A percentile compares a stretch with the other conserved stretches of the same genome.
phyloP scores from a whole-genome alignment of 2,113 vertebrate genomes.

The Cephalopholis sonnerati region DNA sequence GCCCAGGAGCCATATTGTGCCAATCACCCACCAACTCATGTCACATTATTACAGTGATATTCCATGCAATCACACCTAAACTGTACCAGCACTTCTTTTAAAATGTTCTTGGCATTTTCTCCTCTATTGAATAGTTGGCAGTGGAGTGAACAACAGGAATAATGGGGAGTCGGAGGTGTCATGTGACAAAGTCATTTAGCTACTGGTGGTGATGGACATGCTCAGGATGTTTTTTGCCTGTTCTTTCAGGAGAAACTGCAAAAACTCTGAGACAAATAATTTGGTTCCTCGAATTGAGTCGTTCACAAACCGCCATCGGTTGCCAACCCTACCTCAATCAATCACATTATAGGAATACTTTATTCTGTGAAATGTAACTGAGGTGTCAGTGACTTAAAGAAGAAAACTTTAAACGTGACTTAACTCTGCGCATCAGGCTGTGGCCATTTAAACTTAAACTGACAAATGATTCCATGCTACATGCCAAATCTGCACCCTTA shows the following conservation, averaged over 20 bases:
- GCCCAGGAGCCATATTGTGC: not conserved
- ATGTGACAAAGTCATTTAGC: not conserved
- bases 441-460: not conserved
- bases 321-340: not conserved
- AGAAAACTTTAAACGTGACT: not conserved
- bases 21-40: constrained; percentile 19
- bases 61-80: not conserved
- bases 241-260: not conserved
- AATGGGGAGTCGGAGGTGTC: not conserved
- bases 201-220: not conserved
- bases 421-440: not conserved
- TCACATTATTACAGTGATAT: not conserved
- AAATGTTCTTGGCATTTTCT: not conserved
- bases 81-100: not conserved
- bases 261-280: not conserved
- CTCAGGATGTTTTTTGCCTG: not conserved
- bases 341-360: not conserved
- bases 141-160: not conserved
- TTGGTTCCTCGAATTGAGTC: not conserved
- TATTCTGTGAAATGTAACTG: not conserved
- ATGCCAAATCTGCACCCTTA: not conserved
- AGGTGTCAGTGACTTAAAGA: too few species aligned
- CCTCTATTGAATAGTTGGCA: not conserved
- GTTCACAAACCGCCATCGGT: not conserved
- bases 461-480: not conserved